phyloP scores from a whole-genome alignment of 2,797 vertebrate genomes.

The Pseudotriccus pelzelni region DNA sequence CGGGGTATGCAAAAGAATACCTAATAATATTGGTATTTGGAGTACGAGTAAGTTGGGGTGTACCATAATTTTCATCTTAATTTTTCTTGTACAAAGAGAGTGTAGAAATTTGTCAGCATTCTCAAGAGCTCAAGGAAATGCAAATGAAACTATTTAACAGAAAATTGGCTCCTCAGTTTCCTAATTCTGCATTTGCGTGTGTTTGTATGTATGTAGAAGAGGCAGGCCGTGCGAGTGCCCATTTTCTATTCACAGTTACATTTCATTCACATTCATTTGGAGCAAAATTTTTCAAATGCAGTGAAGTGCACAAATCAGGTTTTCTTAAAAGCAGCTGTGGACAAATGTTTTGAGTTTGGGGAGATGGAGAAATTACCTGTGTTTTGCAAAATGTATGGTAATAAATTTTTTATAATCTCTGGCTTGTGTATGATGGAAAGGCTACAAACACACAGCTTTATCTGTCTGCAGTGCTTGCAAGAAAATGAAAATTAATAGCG shows the following conservation, averaged over 20 bases:
- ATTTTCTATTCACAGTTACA: not conserved
- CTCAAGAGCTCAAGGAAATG: not conserved
- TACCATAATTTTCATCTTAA: not conserved
- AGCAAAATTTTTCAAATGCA: not conserved
- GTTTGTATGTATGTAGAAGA: not conserved
- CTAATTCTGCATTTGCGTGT: not conserved
- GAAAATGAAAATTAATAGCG: not conserved
- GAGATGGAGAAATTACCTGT: not conserved
- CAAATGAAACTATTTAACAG: not conserved
- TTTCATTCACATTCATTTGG: slow-evolving; percentile 16
- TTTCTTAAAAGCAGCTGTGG: slow-evolving; percentile 28
- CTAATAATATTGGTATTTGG: not conserved
- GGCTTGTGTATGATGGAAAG: not conserved
- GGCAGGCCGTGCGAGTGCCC: not conserved
- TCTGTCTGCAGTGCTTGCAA: not conserved
- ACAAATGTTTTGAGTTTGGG: not conserved
- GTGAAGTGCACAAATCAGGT: slow-evolving; percentile 10
- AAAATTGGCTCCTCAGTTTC: not conserved
- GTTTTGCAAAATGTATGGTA: not conserved
- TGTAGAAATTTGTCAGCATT: not conserved
- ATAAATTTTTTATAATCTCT: not conserved
- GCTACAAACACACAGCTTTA: not conserved
- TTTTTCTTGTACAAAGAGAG: not conserved
- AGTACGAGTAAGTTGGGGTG: not conserved
- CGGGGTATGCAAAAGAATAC: not conserved